Percentiles rank a stretch among this genome's conserved stretches.
These are phyloP conservation scores for Seriola aureovittata DNA, from an alignment of 2,113 vertebrate genomes.

Conservation along the genomic window DNA sequence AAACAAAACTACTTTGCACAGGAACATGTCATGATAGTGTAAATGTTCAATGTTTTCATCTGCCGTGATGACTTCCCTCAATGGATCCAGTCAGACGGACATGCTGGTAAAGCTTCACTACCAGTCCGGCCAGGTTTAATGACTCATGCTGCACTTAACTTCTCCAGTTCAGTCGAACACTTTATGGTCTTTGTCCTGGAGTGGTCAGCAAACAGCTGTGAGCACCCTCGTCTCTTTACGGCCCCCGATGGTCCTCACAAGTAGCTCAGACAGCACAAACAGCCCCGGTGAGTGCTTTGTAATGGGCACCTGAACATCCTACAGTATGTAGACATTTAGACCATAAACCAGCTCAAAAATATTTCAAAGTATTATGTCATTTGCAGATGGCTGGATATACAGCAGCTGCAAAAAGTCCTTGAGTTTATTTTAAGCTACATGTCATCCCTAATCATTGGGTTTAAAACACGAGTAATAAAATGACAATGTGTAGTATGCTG, in stretches of 20 bases:
- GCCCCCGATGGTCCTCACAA: constrained; percentile 37
- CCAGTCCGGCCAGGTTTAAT: constrained; percentile 62
- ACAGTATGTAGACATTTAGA: background rate
- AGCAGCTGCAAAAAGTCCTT: background rate
- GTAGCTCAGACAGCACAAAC: constrained; percentile 40
- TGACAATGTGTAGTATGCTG: constrained; percentile 13
- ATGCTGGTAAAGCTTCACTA: background rate
- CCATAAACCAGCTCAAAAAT: background rate
- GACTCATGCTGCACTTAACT: constrained; percentile 58
- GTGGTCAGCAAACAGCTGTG: constrained; percentile 76
- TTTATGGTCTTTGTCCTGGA: constrained; percentile 69
- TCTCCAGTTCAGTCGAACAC: constrained; percentile 48
- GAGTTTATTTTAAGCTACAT: constrained; percentile 16
- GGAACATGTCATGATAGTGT: background rate
- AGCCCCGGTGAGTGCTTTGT: constrained; percentile 19
- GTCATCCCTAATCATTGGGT: constrained; percentile 49
- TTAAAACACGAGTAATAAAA: constrained; percentile 40
- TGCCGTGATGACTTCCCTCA: background rate
- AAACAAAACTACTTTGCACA: background rate
- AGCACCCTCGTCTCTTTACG: constrained; percentile 47
- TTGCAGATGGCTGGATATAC: constrained; percentile 10
- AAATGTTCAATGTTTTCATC: background rate
- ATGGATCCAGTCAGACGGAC: background rate
- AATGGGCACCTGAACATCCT: constrained; percentile 22
- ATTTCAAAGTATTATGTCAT: constrained; percentile 29